Base-by-base conservation (phyloP, 2,888 invertebrate genomes). In the Andrena bucephala region DNA sequence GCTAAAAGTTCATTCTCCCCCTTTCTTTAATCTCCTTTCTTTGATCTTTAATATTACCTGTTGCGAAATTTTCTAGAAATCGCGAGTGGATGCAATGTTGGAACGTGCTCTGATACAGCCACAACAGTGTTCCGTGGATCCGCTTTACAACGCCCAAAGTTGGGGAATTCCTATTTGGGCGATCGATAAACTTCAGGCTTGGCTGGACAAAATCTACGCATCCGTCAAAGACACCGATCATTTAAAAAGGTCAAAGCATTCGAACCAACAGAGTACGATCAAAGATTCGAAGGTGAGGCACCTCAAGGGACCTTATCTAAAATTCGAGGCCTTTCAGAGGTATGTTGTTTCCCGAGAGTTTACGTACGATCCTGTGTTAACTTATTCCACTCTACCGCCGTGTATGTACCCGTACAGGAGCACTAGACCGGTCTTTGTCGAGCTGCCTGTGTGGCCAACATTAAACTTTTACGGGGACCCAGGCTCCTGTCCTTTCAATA, bases 31-130 rank as follows among this genome's bases (percentile, higher is more conserved):
- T 2, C 0, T 1, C 20, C 20, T 20, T 20, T 0, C 20, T 20
- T 20, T 20, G 20, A 29, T 24, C 54, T 20, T 5, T n/a, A 24
- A 62, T n/a, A 20, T 33, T 0, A 8, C 29, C 16, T 73, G 60
- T 1, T n/a, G 29, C 59, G 10, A 2, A 48, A 85, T 82, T 82
- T 87, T 76, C 77, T 77, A 95, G 95, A 95, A 94, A 95, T 95
- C 95, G 91, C 96, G 97, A 94, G 96, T 96, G 94, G 97, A 97
- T 96, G 97, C 97, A 94, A 97, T 97, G 96, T 96, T 97, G 94
- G 96, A 97, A 95, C 96, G 96, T 94, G 96, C 96, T 94, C 92
- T 94, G 93, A 94, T 92, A 89, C 94, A 94, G 92, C 94, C 94
- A 89, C 94, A 94, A 88, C 93, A 94, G 93, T 94, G 94, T 93